Evolutionary conservation across 2,113 vertebrate species (phyloP), one percentile per base, ranked within the genome.

Genomic region (Phycodurus eques): DNA sequence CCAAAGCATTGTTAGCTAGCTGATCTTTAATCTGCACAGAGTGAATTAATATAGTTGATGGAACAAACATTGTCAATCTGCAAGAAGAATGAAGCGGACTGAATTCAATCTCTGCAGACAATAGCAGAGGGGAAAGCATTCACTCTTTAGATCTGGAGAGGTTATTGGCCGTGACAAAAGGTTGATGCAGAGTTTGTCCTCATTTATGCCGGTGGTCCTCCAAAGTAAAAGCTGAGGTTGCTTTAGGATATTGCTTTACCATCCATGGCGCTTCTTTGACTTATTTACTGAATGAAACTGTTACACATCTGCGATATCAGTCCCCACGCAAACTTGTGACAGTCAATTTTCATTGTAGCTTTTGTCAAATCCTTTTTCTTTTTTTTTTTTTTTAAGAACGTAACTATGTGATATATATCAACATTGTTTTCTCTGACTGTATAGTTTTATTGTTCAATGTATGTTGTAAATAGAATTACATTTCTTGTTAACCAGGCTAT

Each of bases 41-140:
- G 84, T 89, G 91, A 94, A 93, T 93, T 93, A 93, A 91, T 92
- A 87, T 75, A 82, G 75, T 84, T 78, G 89, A 84, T 87, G 80
- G 91, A 83, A 92, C 91, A 92, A 92, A 92, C 92, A 89, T 90
- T 93, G 87, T 92, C 90, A 89, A 83, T 91, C 90, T 93, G 79
- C 72, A 76, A 75, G 85, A 89, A 92, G 92, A 94, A 94, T 85
- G 79, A 92, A 90, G 79, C 63, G 75, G 83, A 85, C 85, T 88
- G 85, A 90, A 92, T 94, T 94, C 91, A 88, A 88, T 93, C 83
- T 91, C 73, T 79, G 88, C 89, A 90, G 86, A 91, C 91, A 92
- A 85, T 91, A 80, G 86, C 86, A 14, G 64, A 73, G 69, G 70
- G 63, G 68, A 83, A 87, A 77, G 80, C 78, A 77, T 76, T 86